Evolutionary conservation across 2,113 vertebrate species (phyloP).

Genomic region (Marmota flaviventris): DNA sequence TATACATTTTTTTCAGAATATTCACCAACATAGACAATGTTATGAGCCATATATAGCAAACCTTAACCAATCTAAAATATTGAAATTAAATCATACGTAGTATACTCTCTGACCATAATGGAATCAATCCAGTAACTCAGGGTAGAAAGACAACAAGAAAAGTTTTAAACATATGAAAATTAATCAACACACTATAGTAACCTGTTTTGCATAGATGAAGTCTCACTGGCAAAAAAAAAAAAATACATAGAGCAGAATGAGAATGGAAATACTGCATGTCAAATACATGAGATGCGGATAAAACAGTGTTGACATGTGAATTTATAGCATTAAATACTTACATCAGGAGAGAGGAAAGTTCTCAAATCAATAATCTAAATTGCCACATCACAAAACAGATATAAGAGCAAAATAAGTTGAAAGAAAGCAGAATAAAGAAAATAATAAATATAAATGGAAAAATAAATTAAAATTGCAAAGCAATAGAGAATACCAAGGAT

Average conservation of each 20-base stretch:
- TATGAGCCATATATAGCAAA: neutral
- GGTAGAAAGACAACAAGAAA: neutral
- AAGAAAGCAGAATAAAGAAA: neutral
- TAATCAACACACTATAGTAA: neutral
- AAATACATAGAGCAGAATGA: no score
- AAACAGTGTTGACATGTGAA: neutral
- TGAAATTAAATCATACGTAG: neutral
- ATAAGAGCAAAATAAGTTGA: neutral
- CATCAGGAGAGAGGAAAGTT: neutral
- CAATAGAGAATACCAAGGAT: neutral
- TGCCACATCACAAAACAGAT: neutral
- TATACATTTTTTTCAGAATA: no score
- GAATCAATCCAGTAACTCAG: neutral
- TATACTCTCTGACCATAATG: neutral
- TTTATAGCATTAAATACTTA: neutral
- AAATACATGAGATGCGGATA: neutral
- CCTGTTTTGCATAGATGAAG: neutral
- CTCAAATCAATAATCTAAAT: neutral
- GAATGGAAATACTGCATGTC: no score
- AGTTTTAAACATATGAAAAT: neutral
- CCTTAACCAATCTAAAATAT: neutral
- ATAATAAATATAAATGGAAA: neutral
- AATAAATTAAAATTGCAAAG: neutral
- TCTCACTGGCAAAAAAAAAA: no score
- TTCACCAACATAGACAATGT: neutral